Conservation (phyloP, 2,888 invertebrate genomes). For the Aspidiotus rigidus region DNA sequence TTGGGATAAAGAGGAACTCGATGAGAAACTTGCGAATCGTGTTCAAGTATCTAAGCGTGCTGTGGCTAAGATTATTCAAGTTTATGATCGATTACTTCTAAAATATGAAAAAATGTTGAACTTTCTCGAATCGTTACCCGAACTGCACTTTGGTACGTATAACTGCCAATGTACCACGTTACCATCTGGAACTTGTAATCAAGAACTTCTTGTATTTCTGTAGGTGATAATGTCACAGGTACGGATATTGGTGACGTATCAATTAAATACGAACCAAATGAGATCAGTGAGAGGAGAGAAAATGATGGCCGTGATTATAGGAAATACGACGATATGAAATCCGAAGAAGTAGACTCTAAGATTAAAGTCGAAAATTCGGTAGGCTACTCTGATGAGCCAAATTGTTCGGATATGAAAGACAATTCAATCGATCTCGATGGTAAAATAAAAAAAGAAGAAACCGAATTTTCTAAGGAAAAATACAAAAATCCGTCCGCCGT, state of each 20-base stretch:
- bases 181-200: not conserved
- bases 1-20: slow-evolving; percentile 95
- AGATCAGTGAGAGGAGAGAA: slow-evolving; percentile 5
- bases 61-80: slow-evolving; percentile 91
- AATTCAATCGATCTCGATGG: not conserved
- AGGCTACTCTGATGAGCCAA: no score
- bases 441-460: slow-evolving; percentile 8
- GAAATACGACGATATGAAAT: slow-evolving; percentile 4
- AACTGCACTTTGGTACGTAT: slow-evolving; percentile 54
- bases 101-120: slow-evolving; percentile 88
- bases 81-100: slow-evolving; percentile 90
- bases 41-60: slow-evolving; percentile 94
- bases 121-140: slow-evolving; percentile 55
- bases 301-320: not conserved
- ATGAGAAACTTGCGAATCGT: slow-evolving; percentile 87
- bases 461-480: slow-evolving; percentile 9
- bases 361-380: no score
- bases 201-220: not conserved
- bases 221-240: not conserved
- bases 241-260: not conserved
- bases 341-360: slow-evolving; percentile 7
- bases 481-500: slow-evolving; percentile 46
- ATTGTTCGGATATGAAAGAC: not conserved
- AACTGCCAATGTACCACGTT: not conserved
- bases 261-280: not conserved